Evolutionary conservation across 2,888 invertebrate species (phyloP), one percentile per base, ranked within the genome.

Genomic region (Melinopterus prodromus): DNA sequence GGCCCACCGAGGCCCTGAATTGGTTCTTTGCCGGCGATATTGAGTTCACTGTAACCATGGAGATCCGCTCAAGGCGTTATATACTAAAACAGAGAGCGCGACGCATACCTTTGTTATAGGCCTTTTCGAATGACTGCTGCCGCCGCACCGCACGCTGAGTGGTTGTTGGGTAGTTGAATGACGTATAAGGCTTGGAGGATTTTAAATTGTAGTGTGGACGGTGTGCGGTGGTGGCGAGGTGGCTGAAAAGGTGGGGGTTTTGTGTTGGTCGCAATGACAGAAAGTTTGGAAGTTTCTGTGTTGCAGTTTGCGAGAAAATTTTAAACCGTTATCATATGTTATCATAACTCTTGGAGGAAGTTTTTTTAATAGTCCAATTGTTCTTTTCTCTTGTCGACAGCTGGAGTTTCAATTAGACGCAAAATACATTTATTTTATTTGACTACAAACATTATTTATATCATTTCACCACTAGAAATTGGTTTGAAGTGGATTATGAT

Each of bases 1-100:
- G 74, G 35, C 9, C 53, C 74, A 37, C 36, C 74, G 53, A 3
- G 37, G 74, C 74, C 74, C 74, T 74, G 74, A 74, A 74, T 74
- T 74, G 26, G 74, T 74, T 74, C 74, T 74, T 74, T 74, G 74
- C 74, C 74, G 74, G 15, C 74, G 74, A 74, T 74, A 74, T 74
- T 74, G 74, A 74, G 74, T 74, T 74, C 74, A 74, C 36, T 36
- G 74, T 74, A 74, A 74, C 74, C 74, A 74, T 74, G 74, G 74
- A 74, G 74, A 74, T 74, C n/a, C 36, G 36, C 74, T 37, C 35
- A 35, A 35, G 74, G 74, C 74, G 74, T 37, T 37, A 74, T 74
- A 74, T 74, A 74, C 74, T 74, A 74, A 74, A 74, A 74, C 74
- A 74, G 74, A n/a, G 74, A 74, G 37, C 74, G n/a, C 37, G 74